Conservation (phyloP, 2,113 vertebrate genomes). For the Tringa solitaria region DNA sequence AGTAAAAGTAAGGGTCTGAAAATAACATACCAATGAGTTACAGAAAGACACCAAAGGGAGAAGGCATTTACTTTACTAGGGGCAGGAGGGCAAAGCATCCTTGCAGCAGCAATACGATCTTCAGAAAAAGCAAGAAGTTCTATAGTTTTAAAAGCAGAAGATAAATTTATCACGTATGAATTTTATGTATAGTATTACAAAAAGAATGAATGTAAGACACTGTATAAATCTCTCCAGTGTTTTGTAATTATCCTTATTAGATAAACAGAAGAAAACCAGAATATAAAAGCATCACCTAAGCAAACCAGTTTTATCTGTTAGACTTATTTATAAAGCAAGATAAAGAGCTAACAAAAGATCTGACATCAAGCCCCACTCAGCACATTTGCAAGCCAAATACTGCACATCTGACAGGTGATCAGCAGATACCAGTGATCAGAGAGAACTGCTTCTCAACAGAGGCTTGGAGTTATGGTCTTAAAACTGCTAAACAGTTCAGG, state of each 20-base stretch:
- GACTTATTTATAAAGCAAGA: background rate
- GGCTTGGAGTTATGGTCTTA: slow-evolving; percentile 63
- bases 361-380: slow-evolving; percentile 21
- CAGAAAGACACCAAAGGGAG: background rate
- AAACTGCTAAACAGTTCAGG: background rate
- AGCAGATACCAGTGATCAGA: background rate
- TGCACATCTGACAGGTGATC: slow-evolving; percentile 27
- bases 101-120: background rate
- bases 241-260: background rate
- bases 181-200: background rate
- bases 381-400: slow-evolving; percentile 35
- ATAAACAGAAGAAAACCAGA: background rate
- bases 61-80: background rate
- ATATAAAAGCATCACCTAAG: background rate
- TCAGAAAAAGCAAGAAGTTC: background rate
- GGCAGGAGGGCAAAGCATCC: background rate
- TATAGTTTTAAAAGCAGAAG: background rate
- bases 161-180: background rate
- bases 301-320: background rate
- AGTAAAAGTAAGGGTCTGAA: background rate
- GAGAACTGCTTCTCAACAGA: slow-evolving; percentile 62
- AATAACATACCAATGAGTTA: background rate
- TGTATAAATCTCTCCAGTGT: background rate
- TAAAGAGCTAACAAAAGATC: background rate
- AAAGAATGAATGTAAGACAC: background rate